Conservation (phyloP, 2,888 invertebrate species). For the Chelonus formosanus region DNA sequence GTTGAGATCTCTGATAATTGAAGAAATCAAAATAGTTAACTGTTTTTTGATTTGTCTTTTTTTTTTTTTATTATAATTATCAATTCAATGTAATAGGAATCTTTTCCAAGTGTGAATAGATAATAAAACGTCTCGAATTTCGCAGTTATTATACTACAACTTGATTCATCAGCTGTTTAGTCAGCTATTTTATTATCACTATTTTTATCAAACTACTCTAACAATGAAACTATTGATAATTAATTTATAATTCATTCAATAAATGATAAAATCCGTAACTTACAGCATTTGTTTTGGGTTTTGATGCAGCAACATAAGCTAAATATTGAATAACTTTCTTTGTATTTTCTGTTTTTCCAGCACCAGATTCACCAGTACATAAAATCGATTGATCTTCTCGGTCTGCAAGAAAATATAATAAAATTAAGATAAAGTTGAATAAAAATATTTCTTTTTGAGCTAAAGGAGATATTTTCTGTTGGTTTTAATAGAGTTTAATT, state of each 20-base stretch:
- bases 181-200: no score
- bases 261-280: conserved; percentile 60
- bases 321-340: conserved; percentile 99
- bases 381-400: conserved; percentile 99
- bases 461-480: no score
- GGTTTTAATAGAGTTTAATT: no score
- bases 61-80: conserved; percentile 8
- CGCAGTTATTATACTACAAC: no score
- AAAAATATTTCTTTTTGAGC: no score
- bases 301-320: conserved; percentile 98
- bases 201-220: neutral
- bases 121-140: no score
- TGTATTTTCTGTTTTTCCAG: conserved; percentile 99
- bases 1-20: conserved; percentile 31
- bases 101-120: neutral
- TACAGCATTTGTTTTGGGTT: conserved; percentile 91
- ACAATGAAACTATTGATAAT: no score
- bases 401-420: conserved; percentile 72
- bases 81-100: conserved; percentile 12
- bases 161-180: no score
- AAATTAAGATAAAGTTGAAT: conserved; percentile 30
- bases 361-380: conserved; percentile 99
- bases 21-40: neutral
- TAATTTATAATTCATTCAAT: neutral
- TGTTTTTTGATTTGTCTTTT: no score